Percentiles rank a stretch among this genome's conserved stretches.
Evolutionary conservation across 2,113 vertebrate genomes (phyloP).

Genomic region (Heliornis fulica): DNA sequence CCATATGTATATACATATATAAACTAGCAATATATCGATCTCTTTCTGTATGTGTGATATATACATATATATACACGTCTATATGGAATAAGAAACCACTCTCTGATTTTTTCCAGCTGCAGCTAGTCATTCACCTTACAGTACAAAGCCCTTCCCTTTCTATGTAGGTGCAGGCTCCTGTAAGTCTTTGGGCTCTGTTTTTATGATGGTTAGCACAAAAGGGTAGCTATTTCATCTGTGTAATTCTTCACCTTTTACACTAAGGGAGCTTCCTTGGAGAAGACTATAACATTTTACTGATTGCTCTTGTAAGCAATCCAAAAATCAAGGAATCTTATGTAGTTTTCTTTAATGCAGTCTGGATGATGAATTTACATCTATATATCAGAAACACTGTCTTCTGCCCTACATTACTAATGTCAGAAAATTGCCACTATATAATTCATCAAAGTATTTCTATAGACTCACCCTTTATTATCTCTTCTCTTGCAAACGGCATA

Average conservation of each 20-base stretch:
- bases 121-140: background rate
- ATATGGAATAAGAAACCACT: background rate
- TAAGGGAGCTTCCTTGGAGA: slow-evolving; percentile 45
- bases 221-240: slow-evolving; percentile 37
- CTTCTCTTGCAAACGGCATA: slow-evolving; percentile 70
- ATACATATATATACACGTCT: accelerated
- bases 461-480: slow-evolving; percentile 77
- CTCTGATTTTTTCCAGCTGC: background rate
- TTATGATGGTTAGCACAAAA: slow-evolving; percentile 35
- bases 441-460: slow-evolving; percentile 81
- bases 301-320: slow-evolving; percentile 62
- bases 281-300: slow-evolving; percentile 11
- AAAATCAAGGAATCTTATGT: slow-evolving; percentile 72
- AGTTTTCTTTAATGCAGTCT: slow-evolving; percentile 74
- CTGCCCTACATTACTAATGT: slow-evolving; percentile 77
- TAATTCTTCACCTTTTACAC: slow-evolving; percentile 50
- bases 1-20: background rate
- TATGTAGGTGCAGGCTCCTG: background rate
- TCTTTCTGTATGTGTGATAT: background rate
- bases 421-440: slow-evolving; percentile 80
- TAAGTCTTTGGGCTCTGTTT: slow-evolving; percentile 12
- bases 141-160: background rate
- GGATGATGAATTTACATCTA: slow-evolving; percentile 80
- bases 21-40: accelerated
- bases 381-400: slow-evolving; percentile 80